Conservation (phyloP, 53 echinoderm and acorn worm species). For the Paracentrotus lividus region DNA sequence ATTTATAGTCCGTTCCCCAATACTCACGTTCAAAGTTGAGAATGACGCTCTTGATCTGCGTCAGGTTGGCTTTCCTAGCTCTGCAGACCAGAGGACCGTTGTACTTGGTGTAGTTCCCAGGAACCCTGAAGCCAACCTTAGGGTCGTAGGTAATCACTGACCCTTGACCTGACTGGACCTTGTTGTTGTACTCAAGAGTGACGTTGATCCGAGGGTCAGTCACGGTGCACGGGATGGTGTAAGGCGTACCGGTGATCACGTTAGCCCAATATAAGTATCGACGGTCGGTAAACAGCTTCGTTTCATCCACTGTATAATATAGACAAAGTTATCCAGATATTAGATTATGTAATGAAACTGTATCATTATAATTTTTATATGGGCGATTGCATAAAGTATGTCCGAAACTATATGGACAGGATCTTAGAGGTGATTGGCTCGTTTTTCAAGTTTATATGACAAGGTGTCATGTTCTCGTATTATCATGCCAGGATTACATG, state of each 20-base stretch:
- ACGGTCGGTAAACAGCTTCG: neutral
- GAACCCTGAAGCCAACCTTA: slow-evolving; percentile 74
- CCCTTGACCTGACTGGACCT: slow-evolving; percentile 9
- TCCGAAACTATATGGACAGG: too few species aligned
- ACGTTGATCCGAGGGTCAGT: slow-evolving; percentile 77
- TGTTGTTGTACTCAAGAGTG: slow-evolving; percentile 43
- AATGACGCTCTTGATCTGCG: slow-evolving; percentile 57
- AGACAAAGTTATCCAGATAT: neutral
- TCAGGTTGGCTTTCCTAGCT: slow-evolving; percentile 71
- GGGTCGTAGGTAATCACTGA: slow-evolving; percentile 69
- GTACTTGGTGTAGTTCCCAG: slow-evolving; percentile 70
- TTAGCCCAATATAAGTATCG: neutral
- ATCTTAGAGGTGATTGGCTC: too few species aligned
- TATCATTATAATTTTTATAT: too few species aligned
- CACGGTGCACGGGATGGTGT: slow-evolving; percentile 81
- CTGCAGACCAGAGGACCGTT: slow-evolving; percentile 52
- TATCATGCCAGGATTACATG: too few species aligned
- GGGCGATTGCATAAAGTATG: too few species aligned
- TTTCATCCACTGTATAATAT: neutral
- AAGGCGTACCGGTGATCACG: slow-evolving; percentile 45
- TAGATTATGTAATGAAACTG: neutral
- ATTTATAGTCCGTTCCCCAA: too few species aligned
- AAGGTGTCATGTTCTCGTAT: too few species aligned
- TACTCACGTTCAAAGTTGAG: slow-evolving; percentile 81
- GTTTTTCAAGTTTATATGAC: too few species aligned